Evolutionary conservation across 2,113 vertebrate genomes (phyloP).

Genomic region (Fulica atra): DNA sequence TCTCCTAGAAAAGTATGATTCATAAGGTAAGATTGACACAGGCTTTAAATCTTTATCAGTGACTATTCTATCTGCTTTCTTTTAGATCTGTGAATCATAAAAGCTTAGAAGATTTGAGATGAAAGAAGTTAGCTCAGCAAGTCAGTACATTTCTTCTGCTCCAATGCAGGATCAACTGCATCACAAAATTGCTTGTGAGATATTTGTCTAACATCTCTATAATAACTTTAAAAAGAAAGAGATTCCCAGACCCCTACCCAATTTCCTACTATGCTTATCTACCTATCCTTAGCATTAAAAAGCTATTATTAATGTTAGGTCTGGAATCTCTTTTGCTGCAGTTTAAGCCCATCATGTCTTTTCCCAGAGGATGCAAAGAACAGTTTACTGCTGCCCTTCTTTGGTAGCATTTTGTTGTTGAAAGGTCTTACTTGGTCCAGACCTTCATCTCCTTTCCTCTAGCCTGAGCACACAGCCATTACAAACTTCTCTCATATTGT

Average conservation of each 20-base stretch:
- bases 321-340: neutral
- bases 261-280: neutral
- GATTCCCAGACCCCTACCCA: neutral
- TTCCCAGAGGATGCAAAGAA: neutral
- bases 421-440: neutral
- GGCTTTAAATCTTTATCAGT: neutral
- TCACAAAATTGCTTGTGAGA: neutral
- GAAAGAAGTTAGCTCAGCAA: conserved; percentile 12
- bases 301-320: neutral
- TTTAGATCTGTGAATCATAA: conserved; percentile 3
- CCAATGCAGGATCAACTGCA: neutral
- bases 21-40: neutral
- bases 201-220: neutral
- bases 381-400: neutral
- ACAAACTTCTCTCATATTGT: neutral
- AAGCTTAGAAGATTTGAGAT: neutral
- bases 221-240: neutral
- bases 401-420: neutral
- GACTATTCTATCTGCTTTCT: neutral
- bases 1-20: neutral
- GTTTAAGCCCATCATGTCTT: neutral
- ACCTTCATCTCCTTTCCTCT: neutral
- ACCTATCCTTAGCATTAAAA: neutral
- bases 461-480: neutral
- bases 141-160: conserved; percentile 15